These are phyloP conservation scores for Porites lobata DNA, from an alignment of 92 coral and sea anemone species.

Conservation along the genomic window DNA sequence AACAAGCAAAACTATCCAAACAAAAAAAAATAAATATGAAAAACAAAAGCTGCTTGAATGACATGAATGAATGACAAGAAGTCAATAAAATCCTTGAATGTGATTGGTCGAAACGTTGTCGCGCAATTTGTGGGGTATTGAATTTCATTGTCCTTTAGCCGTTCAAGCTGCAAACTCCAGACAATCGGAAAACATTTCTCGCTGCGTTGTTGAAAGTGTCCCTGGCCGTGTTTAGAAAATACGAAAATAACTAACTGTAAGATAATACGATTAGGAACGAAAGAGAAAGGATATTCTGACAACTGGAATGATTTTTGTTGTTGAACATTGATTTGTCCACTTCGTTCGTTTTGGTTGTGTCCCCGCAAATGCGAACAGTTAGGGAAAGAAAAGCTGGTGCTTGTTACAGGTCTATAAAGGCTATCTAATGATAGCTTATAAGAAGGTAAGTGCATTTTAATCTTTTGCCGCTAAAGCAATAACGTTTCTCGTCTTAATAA, in stretches of 20 bases:
- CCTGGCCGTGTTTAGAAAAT: constrained; percentile 27
- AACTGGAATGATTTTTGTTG: neutral
- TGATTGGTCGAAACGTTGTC: constrained; percentile 33
- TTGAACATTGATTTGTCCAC: constrained; percentile 1
- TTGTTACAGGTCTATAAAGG: neutral
- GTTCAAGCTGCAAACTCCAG: neutral
- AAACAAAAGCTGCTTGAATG: neutral
- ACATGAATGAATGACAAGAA: neutral
- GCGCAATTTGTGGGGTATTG: constrained; percentile 17
- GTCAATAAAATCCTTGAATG: neutral
- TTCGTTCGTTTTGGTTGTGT: neutral
- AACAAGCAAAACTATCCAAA: too few species aligned
- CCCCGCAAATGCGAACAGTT: neutral
- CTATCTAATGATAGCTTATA: constrained; percentile 53
- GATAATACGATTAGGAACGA: constrained; percentile 7
- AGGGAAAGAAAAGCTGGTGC: neutral
- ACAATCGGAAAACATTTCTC: neutral
- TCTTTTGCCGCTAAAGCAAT: neutral
- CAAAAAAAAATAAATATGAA: too few species aligned
- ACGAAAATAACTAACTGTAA: neutral
- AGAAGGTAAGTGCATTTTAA: constrained; percentile 23
- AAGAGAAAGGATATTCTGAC: neutral
- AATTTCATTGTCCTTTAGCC: neutral
- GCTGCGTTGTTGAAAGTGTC: neutral
- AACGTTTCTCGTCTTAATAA: constrained; percentile 11